A percentile compares a stretch with the other conserved stretches of the same genome.
Conservation (phyloP, 1,140 invertebrate species). For the Drosophila sulfurigaster region DNA sequence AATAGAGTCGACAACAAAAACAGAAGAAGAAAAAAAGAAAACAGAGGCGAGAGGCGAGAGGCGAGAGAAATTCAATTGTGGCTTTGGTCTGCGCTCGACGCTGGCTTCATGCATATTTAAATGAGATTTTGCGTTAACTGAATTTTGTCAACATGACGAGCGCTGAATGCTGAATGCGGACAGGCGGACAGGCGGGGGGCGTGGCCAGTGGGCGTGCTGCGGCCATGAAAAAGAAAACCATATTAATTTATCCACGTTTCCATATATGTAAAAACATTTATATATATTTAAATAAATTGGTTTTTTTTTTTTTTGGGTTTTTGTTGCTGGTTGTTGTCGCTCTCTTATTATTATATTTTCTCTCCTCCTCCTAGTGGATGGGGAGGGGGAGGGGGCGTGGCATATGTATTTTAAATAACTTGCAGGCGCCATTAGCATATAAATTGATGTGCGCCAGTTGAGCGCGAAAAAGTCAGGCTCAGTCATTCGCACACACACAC, state of each 20-base stretch:
- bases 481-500: conserved; percentile 22
- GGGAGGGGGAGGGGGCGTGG: conserved; percentile 44
- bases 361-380: neutral
- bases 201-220: conserved; percentile 49
- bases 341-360: conserved; percentile 30
- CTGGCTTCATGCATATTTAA: conserved; percentile 79
- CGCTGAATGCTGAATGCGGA: conserved; percentile 5
- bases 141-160: conserved; percentile 70
- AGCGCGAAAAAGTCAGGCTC: conserved; percentile 55
- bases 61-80: conserved; percentile 56
- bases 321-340: neutral
- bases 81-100: conserved; percentile 36
- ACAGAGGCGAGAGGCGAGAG: neutral
- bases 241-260: conserved; percentile 58
- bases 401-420: conserved; percentile 77
- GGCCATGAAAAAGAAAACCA: conserved; percentile 49
- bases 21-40: conserved; percentile 1
- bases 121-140: conserved; percentile 81
- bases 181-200: neutral
- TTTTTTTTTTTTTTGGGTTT: conserved; percentile 24
- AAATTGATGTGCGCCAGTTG: conserved; percentile 69
- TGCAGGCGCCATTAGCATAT: conserved; percentile 76
- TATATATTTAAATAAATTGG: conserved; percentile 78
- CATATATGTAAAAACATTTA: conserved; percentile 49
- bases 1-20: neutral